Base-by-base conservation (phyloP, 2,113 vertebrate species). In the Channa maculata region DNA sequence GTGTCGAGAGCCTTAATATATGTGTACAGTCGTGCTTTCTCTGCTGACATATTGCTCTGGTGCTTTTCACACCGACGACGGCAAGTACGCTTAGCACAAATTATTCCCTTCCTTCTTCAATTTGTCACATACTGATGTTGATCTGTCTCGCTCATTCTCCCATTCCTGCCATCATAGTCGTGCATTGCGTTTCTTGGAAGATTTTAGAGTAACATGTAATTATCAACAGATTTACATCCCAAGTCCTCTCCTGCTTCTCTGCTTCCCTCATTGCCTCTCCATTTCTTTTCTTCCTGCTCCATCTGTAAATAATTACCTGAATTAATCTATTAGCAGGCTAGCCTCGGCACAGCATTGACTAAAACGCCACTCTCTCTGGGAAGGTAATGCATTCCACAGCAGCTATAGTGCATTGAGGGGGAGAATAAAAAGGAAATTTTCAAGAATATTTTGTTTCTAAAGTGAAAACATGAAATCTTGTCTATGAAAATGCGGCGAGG, bases 221-320 rank as follows among this genome's bases (percentile, higher is more conserved):
- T 71, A 84, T 71, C 49, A 15, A 41, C 6, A 3, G 24, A 77
- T 60, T 77, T 82, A 53, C 49, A 61, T 58, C 59, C 24, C 13
- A 11, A 66, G 60, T 66, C 50, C 33, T 6, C 57, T 81, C 52
- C 65, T 44, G 49, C 60, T 55, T 36, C 50, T 71, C 70, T 69
- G 58, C 79, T 66, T 33, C 33, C 68, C 49, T 54, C 79, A 57
- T 48, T 70, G 59, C 64, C 43, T 44, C 60, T 9, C 37, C 13
- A 2, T 14, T 5, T 39, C 36, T 8, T 5, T 60, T 37, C 24
- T 48, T 73, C 66, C 33, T 53, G 46, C 71, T 64, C 77, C 50
- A 36, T 58, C 77, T 69, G 66, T 76, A 81, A 88, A 89, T 87
- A 89, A 91, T 91, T 84, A 84, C 86, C 80, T 84, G 85, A 88